These are phyloP conservation scores for Lagorchestes hirsutus DNA, from an alignment of 2,797 vertebrate species.

Conservation along the genomic window DNA sequence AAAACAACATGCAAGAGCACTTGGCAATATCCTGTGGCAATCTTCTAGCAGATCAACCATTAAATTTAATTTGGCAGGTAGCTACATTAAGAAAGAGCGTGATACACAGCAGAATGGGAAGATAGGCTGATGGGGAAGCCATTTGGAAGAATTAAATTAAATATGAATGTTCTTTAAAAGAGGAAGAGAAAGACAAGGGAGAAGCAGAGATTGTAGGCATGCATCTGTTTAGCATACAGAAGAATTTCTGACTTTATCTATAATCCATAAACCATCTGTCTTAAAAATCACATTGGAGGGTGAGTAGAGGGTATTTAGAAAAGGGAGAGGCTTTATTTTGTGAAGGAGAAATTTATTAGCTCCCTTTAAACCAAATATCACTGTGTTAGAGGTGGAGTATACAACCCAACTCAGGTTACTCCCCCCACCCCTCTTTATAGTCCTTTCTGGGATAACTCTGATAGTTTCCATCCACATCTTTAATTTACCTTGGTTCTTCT, in stretches of 20 bases:
- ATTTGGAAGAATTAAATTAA: conserved; percentile 62
- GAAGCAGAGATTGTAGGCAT: not conserved
- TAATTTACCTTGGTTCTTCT: not conserved
- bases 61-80: conserved; percentile 42
- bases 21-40: not conserved
- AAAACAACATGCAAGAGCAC: not conserved
- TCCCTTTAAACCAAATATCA: conserved; percentile 23
- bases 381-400: not conserved
- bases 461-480: not conserved
- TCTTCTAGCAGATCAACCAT: conserved; percentile 15
- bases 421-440: not conserved
- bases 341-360: not conserved
- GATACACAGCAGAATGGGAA: not conserved
- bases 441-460: not conserved
- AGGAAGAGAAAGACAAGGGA: conserved; percentile 19
- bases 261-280: conserved; percentile 37
- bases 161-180: conserved; percentile 43
- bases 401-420: not conserved
- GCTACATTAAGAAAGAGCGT: not conserved
- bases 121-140: conserved; percentile 21
- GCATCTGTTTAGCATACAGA: conserved; percentile 4
- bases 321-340: not conserved
- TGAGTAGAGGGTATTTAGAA: not conserved
- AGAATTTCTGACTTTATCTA: not conserved
- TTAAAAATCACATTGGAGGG: conserved; percentile 9